Evolutionary conservation across 2,888 invertebrate genomes (phyloP).

Genomic region (Helicoverpa assulta): DNA sequence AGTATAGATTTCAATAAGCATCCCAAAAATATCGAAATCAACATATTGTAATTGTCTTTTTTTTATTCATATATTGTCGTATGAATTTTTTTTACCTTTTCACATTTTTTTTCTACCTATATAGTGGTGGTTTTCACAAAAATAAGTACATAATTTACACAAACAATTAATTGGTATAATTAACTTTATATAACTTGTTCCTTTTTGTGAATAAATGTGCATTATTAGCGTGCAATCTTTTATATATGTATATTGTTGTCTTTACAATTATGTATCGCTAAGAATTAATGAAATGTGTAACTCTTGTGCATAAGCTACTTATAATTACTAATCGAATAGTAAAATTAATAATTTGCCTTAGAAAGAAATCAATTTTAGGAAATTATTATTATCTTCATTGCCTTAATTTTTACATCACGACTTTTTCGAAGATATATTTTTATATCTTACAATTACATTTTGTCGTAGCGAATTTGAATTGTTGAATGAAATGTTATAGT

Average conservation of each 20-base stretch:
- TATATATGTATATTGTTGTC: conserved; percentile 24
- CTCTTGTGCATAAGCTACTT: conserved; percentile 36
- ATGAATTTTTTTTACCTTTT: neutral
- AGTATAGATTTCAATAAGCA: neutral
- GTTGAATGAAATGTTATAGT: conserved; percentile 10
- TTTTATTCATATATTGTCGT: neutral
- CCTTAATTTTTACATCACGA: neutral
- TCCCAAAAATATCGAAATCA: neutral
- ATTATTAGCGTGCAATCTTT: conserved; percentile 60
- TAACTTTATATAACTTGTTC: conserved; percentile 40
- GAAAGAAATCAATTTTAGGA: conserved; percentile 27
- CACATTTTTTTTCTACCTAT: neutral
- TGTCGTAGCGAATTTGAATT: conserved; percentile 9
- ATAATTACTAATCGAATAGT: conserved; percentile 37
- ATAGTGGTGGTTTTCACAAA: neutral
- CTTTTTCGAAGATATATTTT: conserved; percentile 27
- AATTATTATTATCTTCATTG: conserved; percentile 15
- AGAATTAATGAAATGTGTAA: conserved; percentile 18
- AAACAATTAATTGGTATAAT: conserved; percentile 28
- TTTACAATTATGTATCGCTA: conserved; percentile 18
- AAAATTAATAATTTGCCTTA: conserved; percentile 33
- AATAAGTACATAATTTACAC: conserved; percentile 1
- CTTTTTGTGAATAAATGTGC: conserved; percentile 51
- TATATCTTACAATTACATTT: conserved; percentile 26
- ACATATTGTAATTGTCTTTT: neutral